Evolutionary conservation across 2,888 invertebrate genomes (phyloP).

Genomic region (Graphium colonna): DNA sequence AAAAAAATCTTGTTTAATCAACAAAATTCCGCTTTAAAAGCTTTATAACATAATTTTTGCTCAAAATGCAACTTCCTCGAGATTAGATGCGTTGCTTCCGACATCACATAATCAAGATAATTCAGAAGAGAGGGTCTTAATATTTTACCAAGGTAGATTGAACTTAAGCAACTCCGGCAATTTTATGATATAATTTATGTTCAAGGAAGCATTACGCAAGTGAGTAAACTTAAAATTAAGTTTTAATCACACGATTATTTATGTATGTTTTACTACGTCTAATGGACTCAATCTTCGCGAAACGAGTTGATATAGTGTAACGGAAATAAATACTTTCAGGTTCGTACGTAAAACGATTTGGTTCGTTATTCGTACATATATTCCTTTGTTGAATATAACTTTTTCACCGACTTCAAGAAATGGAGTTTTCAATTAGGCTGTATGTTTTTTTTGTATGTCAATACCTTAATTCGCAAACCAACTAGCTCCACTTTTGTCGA

Average conservation of each 20-base stretch:
- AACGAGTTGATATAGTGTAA: no score
- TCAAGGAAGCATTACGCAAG: not conserved
- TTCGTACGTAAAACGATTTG: no score
- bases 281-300: not conserved
- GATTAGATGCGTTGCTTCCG: not conserved
- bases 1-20: no score
- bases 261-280: not conserved
- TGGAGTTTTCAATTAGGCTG: no score
- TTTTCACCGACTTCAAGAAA: no score
- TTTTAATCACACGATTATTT: not conserved
- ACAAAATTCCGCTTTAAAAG: no score
- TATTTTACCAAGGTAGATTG: not conserved
- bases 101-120: not conserved
- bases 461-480: no score
- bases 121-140: not conserved
- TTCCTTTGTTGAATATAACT: no score
- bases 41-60: not conserved
- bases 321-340: no score
- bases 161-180: not conserved
- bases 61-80: not conserved
- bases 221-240: not conserved
- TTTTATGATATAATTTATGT: not conserved
- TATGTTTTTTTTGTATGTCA: no score
- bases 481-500: no score
- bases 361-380: no score